phyloP scores from a whole-genome alignment of 1,140 invertebrate genomes.

The Notospermus geniculatus region DNA sequence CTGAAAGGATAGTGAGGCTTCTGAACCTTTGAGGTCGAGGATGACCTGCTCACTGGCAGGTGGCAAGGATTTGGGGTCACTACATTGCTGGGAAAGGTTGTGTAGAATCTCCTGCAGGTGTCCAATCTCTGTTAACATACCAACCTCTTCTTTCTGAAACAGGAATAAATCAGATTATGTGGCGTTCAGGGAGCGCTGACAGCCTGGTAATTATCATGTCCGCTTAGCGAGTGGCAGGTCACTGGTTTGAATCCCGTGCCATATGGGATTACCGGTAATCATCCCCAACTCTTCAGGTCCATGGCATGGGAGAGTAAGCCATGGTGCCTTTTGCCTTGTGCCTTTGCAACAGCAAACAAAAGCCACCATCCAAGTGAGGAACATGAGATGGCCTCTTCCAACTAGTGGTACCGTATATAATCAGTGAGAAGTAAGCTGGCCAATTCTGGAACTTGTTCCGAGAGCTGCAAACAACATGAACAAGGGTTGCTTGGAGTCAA shows the following conservation, averaged over 20 bases:
- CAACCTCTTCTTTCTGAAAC: conserved; percentile 84
- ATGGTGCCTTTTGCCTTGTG: no score
- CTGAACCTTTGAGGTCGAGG: conserved; percentile 65
- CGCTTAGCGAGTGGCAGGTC: no score
- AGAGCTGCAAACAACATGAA: not conserved
- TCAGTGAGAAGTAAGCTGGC: no score
- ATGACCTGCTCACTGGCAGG: conserved; percentile 83
- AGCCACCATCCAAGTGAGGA: no score
- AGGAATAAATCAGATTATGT: conserved; percentile 4
- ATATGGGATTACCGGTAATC: no score
- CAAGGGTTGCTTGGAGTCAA: not conserved
- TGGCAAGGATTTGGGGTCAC: conserved; percentile 74
- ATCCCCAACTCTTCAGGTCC: no score
- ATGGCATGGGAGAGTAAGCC: no score
- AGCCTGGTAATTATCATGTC: not conserved
- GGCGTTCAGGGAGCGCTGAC: not conserved
- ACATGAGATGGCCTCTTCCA: no score
- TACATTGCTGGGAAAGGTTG: conserved; percentile 73
- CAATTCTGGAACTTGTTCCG: no score
- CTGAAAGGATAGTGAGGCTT: conserved; percentile 41
- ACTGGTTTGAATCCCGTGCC: no score
- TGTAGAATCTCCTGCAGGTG: conserved; percentile 84
- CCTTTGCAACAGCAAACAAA: no score
- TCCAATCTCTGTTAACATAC: conserved; percentile 84
- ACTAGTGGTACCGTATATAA: no score